Conservation (phyloP, 2,888 invertebrate genomes). For the Conchocele bisecta region DNA sequence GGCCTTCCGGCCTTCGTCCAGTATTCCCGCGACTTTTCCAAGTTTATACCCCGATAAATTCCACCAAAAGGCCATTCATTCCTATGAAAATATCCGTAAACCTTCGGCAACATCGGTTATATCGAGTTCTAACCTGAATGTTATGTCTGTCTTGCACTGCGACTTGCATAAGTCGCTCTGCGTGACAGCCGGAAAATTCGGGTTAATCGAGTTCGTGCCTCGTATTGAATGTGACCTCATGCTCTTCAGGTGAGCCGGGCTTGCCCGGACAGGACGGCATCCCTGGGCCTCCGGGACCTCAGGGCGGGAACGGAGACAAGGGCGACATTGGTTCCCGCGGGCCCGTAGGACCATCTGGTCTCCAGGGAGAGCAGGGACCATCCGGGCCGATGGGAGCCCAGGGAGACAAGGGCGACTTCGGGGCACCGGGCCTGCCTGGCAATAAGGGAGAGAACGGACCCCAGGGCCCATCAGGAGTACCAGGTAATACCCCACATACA, state of each 20-base stretch:
- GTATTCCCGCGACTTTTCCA: no score
- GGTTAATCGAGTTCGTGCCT: no score
- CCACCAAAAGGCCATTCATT: no score
- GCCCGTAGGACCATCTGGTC: constrained; percentile 65
- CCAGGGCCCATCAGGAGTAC: constrained; percentile 61
- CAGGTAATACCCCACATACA: constrained; percentile 30
- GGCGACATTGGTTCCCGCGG: constrained; percentile 60
- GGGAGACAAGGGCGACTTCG: constrained; percentile 56
- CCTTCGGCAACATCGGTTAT: no score
- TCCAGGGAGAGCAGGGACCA: constrained; percentile 59
- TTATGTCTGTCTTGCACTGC: no score
- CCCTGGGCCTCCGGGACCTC: constrained; percentile 59
- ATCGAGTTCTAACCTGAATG: no score
- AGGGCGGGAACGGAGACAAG: constrained; percentile 59
- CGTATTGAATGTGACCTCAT: constrained; percentile 2
- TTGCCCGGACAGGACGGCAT: constrained; percentile 54
- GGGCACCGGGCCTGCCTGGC: constrained; percentile 61
- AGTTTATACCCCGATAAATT: no score
- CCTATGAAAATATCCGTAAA: no score
- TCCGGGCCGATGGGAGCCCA: constrained; percentile 53
- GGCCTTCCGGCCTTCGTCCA: no score
- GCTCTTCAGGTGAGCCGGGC: constrained; percentile 54
- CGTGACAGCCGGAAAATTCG: no score
- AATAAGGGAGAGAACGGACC: constrained; percentile 58
- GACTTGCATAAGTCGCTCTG: no score